Evolutionary conservation across 2,888 invertebrate species (phyloP).

Genomic region (Subacronicta megacephala): DNA sequence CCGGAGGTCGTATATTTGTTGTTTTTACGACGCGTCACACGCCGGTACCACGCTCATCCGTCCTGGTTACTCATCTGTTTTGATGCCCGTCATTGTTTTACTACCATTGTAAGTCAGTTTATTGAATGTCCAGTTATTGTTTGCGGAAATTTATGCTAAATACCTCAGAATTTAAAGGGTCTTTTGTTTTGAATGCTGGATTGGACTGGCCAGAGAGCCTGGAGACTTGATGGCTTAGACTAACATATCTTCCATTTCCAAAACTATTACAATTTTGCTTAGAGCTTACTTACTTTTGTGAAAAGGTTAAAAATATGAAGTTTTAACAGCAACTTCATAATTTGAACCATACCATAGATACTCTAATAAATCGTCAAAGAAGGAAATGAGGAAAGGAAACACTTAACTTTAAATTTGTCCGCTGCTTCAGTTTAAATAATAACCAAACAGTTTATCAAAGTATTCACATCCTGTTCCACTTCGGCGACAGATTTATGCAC

Average conservation of each 20-base stretch:
- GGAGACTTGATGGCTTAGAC: not conserved
- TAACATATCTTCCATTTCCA: not conserved
- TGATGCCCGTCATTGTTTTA: slow-evolving; percentile 36
- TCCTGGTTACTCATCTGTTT: slow-evolving; percentile 27
- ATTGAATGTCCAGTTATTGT: slow-evolving; percentile 40
- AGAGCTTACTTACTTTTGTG: not conserved
- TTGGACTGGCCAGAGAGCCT: not conserved
- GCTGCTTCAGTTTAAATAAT: slow-evolving; percentile 12
- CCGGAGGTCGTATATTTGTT: slow-evolving; percentile 33
- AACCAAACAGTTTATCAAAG: slow-evolving; percentile 32
- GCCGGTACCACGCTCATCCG: slow-evolving; percentile 8
- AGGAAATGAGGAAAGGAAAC: slow-evolving; percentile 23
- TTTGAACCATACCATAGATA: not conserved
- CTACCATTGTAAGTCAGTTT: slow-evolving; percentile 23
- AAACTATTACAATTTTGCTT: not conserved
- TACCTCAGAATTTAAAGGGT: slow-evolving; percentile 16
- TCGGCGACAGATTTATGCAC: slow-evolving; percentile 48
- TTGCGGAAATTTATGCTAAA: slow-evolving; percentile 42
- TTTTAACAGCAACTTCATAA: not conserved
- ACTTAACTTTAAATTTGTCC: slow-evolving; percentile 23
- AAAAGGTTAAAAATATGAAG: not conserved
- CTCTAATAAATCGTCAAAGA: slow-evolving; percentile 7
- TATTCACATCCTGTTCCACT: slow-evolving; percentile 46
- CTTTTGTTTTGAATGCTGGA: slow-evolving; percentile 18
- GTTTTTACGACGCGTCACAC: slow-evolving; percentile 38